phyloP scores from a whole-genome alignment of 1,140 invertebrate genomes.

The Mizuhopecten yessoensis region DNA sequence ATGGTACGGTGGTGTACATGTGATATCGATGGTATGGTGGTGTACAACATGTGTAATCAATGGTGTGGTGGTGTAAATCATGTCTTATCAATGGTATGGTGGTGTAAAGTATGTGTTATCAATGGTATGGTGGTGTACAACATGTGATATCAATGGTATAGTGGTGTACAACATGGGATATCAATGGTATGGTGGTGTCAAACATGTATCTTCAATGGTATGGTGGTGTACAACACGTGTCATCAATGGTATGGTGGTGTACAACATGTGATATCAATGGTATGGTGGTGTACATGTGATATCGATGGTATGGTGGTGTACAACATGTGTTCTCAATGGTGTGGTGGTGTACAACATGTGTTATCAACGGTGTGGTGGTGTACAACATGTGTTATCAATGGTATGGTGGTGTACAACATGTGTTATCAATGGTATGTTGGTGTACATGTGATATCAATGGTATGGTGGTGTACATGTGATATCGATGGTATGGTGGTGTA shows the following conservation, averaged over 20 bases:
- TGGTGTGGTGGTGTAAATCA: too few relatives aligned
- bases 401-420: not conserved
- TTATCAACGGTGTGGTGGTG: not conserved
- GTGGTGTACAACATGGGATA: not conserved
- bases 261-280: not conserved
- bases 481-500: too few relatives aligned
- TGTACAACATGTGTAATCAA: too few relatives aligned
- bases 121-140: slow-evolving; percentile 8
- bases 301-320: not conserved
- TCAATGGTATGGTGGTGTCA: not conserved
- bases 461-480: too few relatives aligned
- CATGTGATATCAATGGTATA: not conserved
- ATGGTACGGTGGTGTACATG: too few relatives aligned
- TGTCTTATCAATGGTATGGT: too few relatives aligned
- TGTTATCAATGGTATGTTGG: too few relatives aligned
- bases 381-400: not conserved
- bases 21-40: too few relatives aligned
- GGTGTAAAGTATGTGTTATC: too few relatives aligned
- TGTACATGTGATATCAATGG: too few relatives aligned
- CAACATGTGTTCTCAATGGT: not conserved
- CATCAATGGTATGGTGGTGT: not conserved
- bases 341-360: not conserved
- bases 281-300: not conserved
- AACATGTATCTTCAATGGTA: not conserved
- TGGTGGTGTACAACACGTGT: not conserved